Base-by-base conservation (phyloP, 2,113 vertebrate species). In the Esox niger region DNA sequence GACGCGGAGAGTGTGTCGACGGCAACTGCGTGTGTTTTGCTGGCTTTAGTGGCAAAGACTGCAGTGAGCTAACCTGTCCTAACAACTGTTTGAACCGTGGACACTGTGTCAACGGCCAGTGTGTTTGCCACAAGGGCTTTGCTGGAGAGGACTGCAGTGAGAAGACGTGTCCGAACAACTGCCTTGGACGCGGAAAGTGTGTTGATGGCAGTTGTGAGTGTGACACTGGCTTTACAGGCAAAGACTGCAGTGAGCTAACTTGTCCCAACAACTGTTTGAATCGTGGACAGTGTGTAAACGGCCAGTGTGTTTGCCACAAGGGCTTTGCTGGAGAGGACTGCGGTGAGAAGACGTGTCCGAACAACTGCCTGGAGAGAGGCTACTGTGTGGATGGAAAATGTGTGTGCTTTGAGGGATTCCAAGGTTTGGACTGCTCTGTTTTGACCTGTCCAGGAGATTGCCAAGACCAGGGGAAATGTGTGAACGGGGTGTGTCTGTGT, bases 301-400 rank as follows among this genome's bases (percentile, higher is more conserved):
- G 96, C 0, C 86, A 63, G 10, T 98, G 96, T 0, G 57, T 94
- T 27, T 98, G 96, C 1, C 89, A 95, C 4, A 85, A 92, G 0
- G 94, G 93, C 52, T 98, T 94, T 77, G 60, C 81, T 0, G 94
- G 96, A 0, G 88, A 92, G 0, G 94, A 96, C 82, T 98, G 97
- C 0, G 60, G 91, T 8, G 90, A 94, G 73, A 89, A 93, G 57
- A 84, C 91, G 0, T 98, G 97, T 3, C 94, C 93, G 10, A 89
- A 82, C 0, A 74, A 96, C 87, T 98, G 97, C 70, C 86, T 92
- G 0, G 80, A 85, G 29, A 91, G 29, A 0, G 97, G 97, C 0
- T 91, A 79, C 81, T 99, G 97, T n/a, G 3, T 91, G 0, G 56
- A 94, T 0, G 97, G 96, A 25, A 91, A 78, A 70, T 99, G 97